phyloP scores from a whole-genome alignment of 2,113 vertebrate genomes.

The Nicator chloris region DNA sequence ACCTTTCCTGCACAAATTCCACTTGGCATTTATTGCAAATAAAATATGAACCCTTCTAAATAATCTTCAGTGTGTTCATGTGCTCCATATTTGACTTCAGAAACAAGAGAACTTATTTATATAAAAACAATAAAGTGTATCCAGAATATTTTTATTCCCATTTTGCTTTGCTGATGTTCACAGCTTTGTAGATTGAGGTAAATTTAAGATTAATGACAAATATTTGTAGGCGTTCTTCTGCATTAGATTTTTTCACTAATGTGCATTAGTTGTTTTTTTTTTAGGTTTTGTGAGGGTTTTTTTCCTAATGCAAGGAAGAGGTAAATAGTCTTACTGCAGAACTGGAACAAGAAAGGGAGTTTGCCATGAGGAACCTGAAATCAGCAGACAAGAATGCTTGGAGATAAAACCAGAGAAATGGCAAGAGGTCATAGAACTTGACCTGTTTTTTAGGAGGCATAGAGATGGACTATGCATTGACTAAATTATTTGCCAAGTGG shows the following conservation, averaged over 20 bases:
- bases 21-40: neutral
- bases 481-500: neutral
- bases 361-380: neutral
- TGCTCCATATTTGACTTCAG: conserved; percentile 11
- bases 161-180: neutral
- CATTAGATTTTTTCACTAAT: neutral
- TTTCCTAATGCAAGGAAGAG: neutral
- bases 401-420: neutral
- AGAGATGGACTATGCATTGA: neutral
- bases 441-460: neutral
- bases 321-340: neutral
- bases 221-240: neutral
- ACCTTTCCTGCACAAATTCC: neutral
- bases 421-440: neutral
- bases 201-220: neutral
- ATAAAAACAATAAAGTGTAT: neutral
- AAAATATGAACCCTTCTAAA: conserved; percentile 6
- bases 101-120: neutral
- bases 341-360: neutral
- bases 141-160: neutral
- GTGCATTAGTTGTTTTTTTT: neutral
- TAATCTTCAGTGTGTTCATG: neutral
- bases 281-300: neutral
- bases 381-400: neutral
- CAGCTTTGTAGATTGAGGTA: neutral